Conservation (phyloP, 92 coral and sea anemone species). For the Phymanthus crucifer region DNA sequence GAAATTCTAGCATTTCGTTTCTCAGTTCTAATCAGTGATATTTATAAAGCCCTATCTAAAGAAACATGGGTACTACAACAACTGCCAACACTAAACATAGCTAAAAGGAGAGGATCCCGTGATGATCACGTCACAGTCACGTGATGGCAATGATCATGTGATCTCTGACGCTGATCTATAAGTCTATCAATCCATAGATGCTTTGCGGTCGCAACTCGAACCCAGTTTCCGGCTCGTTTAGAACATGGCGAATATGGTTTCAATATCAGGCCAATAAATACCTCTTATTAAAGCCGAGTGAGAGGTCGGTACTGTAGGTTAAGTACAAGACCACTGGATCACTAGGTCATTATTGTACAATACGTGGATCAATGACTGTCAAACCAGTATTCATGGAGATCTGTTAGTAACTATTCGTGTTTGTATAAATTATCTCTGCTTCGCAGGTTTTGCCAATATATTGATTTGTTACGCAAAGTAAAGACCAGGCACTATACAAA, state of each 20-base stretch:
- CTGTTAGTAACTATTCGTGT: neutral
- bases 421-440: conserved; percentile 10
- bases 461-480: neutral
- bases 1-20: neutral
- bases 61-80: neutral
- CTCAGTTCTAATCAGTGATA: neutral
- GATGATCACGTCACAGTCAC: neutral
- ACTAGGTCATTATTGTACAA: too few relatives aligned
- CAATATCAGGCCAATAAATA: too few relatives aligned
- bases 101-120: neutral
- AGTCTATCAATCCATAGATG: too few relatives aligned
- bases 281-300: too few relatives aligned
- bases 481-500: neutral
- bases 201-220: too few relatives aligned
- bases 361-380: neutral
- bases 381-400: too few relatives aligned
- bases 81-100: neutral
- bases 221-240: too few relatives aligned
- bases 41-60: neutral
- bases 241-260: too few relatives aligned
- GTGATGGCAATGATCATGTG: neutral
- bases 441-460: neutral
- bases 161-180: neutral
- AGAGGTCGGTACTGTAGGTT: too few relatives aligned
- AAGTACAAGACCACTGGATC: too few relatives aligned